A percentile compares a stretch with the other conserved stretches of the same genome.
Evolutionary conservation across 2,888 invertebrate species (phyloP).

Genomic region (Idaea biselata): DNA sequence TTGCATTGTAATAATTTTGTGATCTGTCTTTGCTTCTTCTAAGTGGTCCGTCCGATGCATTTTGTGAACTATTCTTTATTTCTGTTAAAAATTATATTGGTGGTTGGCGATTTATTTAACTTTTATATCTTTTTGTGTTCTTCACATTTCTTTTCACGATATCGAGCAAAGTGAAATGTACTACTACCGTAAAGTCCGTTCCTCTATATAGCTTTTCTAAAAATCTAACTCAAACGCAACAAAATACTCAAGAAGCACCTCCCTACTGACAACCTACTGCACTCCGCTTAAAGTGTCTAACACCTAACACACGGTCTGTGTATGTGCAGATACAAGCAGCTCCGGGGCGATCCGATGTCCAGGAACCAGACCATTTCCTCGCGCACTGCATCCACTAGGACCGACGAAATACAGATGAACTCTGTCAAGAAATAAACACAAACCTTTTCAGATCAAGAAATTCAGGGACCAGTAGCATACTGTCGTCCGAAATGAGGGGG

Average conservation of each 20-base stretch:
- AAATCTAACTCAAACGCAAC: neutral
- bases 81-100: neutral
- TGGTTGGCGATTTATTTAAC: neutral
- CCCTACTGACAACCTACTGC: neutral
- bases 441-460: neutral
- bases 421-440: slow-evolving; percentile 31
- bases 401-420: slow-evolving; percentile 44
- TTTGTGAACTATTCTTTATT: too few species aligned
- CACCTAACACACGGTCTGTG: slow-evolving; percentile 4
- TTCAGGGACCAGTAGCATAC: too few species aligned
- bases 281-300: slow-evolving; percentile 18
- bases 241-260: neutral
- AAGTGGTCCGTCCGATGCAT: neutral
- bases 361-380: slow-evolving; percentile 46
- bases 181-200: neutral
- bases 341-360: slow-evolving; percentile 46
- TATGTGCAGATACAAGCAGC: slow-evolving; percentile 46
- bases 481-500: too few species aligned
- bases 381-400: slow-evolving; percentile 37
- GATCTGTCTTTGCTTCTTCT: neutral
- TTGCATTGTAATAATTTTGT: neutral
- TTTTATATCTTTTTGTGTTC: neutral
- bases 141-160: neutral
- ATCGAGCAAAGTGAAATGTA: neutral
- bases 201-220: neutral